Evolutionary conservation across 2,797 vertebrate genomes (phyloP).

Genomic region (Petrocephalus schoutedeni): DNA sequence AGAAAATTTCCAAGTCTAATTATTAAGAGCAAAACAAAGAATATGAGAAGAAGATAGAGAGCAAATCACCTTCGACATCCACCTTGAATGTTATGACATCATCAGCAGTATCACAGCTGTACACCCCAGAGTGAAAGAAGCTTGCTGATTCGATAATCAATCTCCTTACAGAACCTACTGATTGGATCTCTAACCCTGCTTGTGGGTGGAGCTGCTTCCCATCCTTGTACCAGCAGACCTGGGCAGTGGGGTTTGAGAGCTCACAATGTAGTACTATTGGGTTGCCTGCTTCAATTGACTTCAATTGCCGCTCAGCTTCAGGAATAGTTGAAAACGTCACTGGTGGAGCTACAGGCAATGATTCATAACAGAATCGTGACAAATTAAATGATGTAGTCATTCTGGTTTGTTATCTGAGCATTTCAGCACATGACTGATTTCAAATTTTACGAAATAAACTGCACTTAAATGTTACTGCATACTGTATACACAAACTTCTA

Average conservation of each 20-base stretch:
- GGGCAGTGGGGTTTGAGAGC: conserved; percentile 64
- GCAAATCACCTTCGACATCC: conserved; percentile 79
- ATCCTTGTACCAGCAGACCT: conserved; percentile 74
- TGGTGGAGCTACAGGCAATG: conserved; percentile 61
- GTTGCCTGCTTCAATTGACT: conserved; percentile 64
- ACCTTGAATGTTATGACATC: conserved; percentile 72
- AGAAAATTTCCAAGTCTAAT: neutral
- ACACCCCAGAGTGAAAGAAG: conserved; percentile 71
- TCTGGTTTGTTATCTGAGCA: neutral
- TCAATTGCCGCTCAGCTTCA: conserved; percentile 59
- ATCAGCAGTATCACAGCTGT: conserved; percentile 63
- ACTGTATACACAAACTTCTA: neutral
- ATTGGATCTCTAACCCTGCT: conserved; percentile 65
- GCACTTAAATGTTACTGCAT: neutral
- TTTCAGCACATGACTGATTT: neutral
- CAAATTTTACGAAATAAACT: neutral
- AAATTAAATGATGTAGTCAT: conserved; percentile 14
- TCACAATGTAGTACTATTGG: conserved; percentile 73
- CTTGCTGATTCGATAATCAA: conserved; percentile 66
- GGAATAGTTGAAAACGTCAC: conserved; percentile 55
- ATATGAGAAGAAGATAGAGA: neutral
- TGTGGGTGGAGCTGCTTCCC: conserved; percentile 59
- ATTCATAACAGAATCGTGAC: conserved; percentile 54
- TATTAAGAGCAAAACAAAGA: neutral
- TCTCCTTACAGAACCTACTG: conserved; percentile 61